These are phyloP conservation scores for Parnassius smintheus DNA, from an alignment of 2,888 invertebrate species.

Conservation along the genomic window DNA sequence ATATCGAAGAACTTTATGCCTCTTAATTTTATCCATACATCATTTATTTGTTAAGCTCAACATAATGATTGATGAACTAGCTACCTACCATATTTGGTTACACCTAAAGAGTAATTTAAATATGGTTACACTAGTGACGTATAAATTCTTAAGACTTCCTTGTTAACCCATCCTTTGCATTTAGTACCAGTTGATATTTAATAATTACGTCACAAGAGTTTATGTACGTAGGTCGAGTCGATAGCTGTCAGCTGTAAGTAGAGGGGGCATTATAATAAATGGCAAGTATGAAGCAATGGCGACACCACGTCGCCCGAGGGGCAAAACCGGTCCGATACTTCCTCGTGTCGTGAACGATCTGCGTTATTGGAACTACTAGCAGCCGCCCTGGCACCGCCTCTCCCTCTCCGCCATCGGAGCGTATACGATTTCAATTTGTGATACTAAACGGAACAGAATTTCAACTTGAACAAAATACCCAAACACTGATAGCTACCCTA, in stretches of 20 bases:
- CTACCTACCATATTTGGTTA: slow-evolving; percentile 9
- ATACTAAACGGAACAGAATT: background rate
- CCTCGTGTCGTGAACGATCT: slow-evolving; percentile 58
- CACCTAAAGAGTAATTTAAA: background rate
- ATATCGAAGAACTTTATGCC: background rate
- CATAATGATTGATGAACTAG: background rate
- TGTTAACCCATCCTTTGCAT: slow-evolving; percentile 33
- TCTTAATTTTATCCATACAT: background rate
- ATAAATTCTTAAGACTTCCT: slow-evolving; percentile 35
- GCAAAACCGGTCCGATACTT: slow-evolving; percentile 64
- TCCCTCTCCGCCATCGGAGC: slow-evolving; percentile 23
- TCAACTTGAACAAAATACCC: too few relatives aligned
- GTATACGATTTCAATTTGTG: slow-evolving; percentile 18
- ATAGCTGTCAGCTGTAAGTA: slow-evolving; percentile 55
- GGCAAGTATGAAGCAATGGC: slow-evolving; percentile 57
- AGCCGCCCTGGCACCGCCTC: slow-evolving; percentile 34
- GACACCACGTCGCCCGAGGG: slow-evolving; percentile 51
- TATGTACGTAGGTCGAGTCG: slow-evolving; percentile 47
- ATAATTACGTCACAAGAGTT: slow-evolving; percentile 49
- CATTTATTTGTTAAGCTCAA: background rate
- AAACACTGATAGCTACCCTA: too few relatives aligned
- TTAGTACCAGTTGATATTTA: slow-evolving; percentile 42
- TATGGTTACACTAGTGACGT: slow-evolving; percentile 3
- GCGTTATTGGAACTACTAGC: slow-evolving; percentile 63
- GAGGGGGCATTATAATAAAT: slow-evolving; percentile 67